Evolutionary conservation across 2,797 vertebrate genomes (phyloP), one percentile per base, ranked within the genome.

Genomic region (Sparidentex hasta): DNA sequence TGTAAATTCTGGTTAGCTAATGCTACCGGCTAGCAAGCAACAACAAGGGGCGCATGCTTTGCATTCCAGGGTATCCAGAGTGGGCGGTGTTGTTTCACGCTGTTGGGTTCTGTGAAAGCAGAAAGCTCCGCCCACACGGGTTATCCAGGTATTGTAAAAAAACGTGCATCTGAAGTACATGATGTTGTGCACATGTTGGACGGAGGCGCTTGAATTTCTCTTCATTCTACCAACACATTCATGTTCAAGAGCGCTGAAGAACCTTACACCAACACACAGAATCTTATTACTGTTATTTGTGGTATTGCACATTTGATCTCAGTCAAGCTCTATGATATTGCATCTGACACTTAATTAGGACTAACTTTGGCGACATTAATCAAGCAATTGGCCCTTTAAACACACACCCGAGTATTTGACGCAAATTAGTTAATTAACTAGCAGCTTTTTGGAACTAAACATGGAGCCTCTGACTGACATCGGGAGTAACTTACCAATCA

Each of bases 11-110:
- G 81, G 75, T 81, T 54, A 33, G 85, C 78, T 74, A 79, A 77
- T 57, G 87, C 86, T 86, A 90, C 16, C 27, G 23, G 63, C 47
- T 78, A 90, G 77, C 86, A 51, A 65, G 77, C 86, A 51, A 65
- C 67, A 70, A 56, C 6, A 2, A 14, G 48, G 20, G 25, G 44
- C 8, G 75, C 44, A 5, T 80, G 85, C 13, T 82, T 79, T 79
- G 52, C 0, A 0, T 52, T 14, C n/a, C 65, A 2, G 73, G 9
- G 54, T 66, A 72, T 17, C 67, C 57, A 5, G 66, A 38, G 21
- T 25, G 71, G 78, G 87, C 74, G 91, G 88, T 77, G 87, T 38
- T 62, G 20, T 17, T 14, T 11, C 1, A 14, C 11, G 17, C 52
- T 0, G 16, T 17, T 13, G 0, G 9, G 0, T 9, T 48, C 1